Evolutionary conservation across 2,797 vertebrate genomes (phyloP).

Genomic region (Clarias pachynema): DNA sequence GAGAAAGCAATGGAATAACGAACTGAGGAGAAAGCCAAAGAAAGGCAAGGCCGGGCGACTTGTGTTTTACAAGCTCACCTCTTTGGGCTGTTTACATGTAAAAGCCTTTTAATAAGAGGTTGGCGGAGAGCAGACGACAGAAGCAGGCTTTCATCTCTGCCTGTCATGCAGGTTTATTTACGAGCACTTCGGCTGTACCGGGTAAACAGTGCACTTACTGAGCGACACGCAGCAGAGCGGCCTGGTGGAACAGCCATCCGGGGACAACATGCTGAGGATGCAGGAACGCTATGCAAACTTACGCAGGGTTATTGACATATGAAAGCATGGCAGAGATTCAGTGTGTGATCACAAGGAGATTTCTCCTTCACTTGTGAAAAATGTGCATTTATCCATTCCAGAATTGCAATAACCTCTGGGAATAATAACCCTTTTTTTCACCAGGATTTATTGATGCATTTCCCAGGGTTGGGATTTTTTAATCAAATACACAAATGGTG

Average conservation of each 20-base stretch:
- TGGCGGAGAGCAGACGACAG: conserved; percentile 62
- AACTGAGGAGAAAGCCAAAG: conserved; percentile 31
- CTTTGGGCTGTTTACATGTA: conserved; percentile 73
- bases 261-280: conserved; percentile 8
- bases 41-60: conserved; percentile 54
- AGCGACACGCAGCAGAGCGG: conserved; percentile 50
- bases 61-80: conserved; percentile 74
- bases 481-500: not conserved
- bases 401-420: not conserved
- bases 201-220: conserved; percentile 64
- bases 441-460: not conserved
- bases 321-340: not conserved
- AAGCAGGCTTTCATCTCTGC: conserved; percentile 76
- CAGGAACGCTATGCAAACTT: not conserved
- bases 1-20: conserved; percentile 46
- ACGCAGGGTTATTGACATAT: not conserved
- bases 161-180: conserved; percentile 72
- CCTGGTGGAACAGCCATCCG: conserved; percentile 38
- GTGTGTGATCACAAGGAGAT: not conserved
- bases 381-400: not conserved
- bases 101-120: conserved; percentile 77
- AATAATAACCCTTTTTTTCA: not conserved
- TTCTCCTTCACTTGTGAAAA: not conserved
- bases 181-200: conserved; percentile 65
- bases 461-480: not conserved